phyloP scores from a whole-genome alignment of 2,888 invertebrate species.

The Drosophila differens region DNA sequence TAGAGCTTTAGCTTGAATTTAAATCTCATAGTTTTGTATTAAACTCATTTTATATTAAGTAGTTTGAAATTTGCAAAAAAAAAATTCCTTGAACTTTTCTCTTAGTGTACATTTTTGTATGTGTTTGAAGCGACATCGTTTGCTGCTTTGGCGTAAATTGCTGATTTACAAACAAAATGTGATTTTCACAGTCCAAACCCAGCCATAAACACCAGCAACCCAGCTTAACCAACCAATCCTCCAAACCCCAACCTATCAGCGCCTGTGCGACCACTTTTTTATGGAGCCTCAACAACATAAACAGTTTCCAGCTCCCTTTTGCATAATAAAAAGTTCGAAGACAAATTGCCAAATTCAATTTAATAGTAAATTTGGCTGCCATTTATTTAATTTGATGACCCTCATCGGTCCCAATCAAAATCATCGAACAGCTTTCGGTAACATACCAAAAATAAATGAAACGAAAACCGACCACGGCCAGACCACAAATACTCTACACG shows the following conservation, averaged over 20 bases:
- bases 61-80: not conserved
- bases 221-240: constrained; percentile 1
- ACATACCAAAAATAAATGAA: not conserved
- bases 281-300: constrained; percentile 55
- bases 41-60: not conserved
- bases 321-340: constrained; percentile 72
- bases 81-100: not conserved
- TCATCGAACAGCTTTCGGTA: constrained; percentile 25
- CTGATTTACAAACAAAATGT: constrained; percentile 83
- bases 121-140: constrained; percentile 51
- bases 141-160: constrained; percentile 70
- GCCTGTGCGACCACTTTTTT: constrained; percentile 44
- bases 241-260: not conserved
- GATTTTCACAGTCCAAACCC: constrained; percentile 59
- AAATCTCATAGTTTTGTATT: not conserved
- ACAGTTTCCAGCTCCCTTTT: constrained; percentile 63
- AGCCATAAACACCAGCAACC: constrained; percentile 15
- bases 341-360: constrained; percentile 79
- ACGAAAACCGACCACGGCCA: not conserved
- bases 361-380: constrained; percentile 75
- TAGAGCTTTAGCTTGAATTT: not conserved
- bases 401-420: constrained; percentile 35
- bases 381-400: constrained; percentile 76
- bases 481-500: not conserved
- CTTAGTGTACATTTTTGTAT: constrained; percentile 16